Evolutionary conservation across 2,113 vertebrate genomes (phyloP).

Genomic region (Xiphophorus maculatus): DNA sequence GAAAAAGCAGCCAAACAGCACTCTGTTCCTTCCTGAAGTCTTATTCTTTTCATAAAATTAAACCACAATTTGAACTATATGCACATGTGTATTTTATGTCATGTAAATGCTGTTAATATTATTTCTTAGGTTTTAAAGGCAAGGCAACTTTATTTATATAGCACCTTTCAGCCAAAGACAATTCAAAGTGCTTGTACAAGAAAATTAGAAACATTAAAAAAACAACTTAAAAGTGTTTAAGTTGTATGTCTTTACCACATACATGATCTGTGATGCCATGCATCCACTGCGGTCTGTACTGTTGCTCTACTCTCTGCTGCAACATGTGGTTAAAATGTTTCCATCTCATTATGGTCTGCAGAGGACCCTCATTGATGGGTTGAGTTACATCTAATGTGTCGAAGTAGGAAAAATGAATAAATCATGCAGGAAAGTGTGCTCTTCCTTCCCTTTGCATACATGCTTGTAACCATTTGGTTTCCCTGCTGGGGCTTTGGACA

Average conservation of each 20-base stretch:
- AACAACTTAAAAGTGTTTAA: too few relatives aligned
- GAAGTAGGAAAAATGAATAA: background rate
- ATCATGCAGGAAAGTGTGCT: background rate
- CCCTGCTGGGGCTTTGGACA: background rate
- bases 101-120: background rate
- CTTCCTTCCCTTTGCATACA: background rate
- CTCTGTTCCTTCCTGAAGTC: too few relatives aligned
- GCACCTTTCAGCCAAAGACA: too few relatives aligned
- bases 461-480: background rate
- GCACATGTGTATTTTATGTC: background rate
- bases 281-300: too few relatives aligned
- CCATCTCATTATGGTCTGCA: background rate
- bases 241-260: too few relatives aligned
- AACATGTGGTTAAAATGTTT: too few relatives aligned
- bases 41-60: too few relatives aligned
- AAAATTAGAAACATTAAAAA: too few relatives aligned
- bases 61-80: background rate
- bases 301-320: background rate
- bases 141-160: too few relatives aligned
- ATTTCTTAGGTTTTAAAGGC: background rate
- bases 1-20: too few relatives aligned
- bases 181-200: too few relatives aligned
- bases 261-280: too few relatives aligned
- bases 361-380: background rate
- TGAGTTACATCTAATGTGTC: background rate